Evolutionary conservation across 2,797 vertebrate species (phyloP), one percentile per base, ranked within the genome.

Genomic region (Nannoperca obscura): DNA sequence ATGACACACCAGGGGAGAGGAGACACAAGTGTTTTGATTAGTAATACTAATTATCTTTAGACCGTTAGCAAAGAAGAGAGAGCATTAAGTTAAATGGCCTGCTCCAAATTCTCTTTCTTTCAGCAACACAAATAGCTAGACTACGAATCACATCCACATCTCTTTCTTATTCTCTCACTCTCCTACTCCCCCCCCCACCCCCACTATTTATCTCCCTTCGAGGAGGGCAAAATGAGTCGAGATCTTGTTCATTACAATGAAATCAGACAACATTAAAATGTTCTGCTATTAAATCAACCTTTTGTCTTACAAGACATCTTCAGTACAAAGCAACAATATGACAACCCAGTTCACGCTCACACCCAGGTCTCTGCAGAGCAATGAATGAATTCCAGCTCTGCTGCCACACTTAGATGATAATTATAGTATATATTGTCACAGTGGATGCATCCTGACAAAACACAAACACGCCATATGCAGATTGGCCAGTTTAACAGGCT

Each of bases 1-100:
- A 86, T 85, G 89, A 86, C 88, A 80, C 88, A 86, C 82, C 81
- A 76, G 86, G 83, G 84, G 81, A 84, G 86, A 73, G 80, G 79
- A 86, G 86, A 85, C 88, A 82, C 86, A 86, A 89, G 88, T 91
- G 90, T 93, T 93, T 91, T 91, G 89, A 94, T 93, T 91, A 88
- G 90, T 88, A 91, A 89, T 91, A 81, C 88, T 92, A 94, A 94
- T 94, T 94, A 92, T 92, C 88, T 84, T 87, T 85, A 91, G 88
- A 88, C 87, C 74, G 78, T 92, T 91, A 87, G 88, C 80, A 90
- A 91, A 91, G 86, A 89, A 82, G 84, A 84, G 86, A 84, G 87
- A 86, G 87, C 86, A 82, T 92, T 89, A 91, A 91, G 91, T 90
- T 93, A 91, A 92, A 91, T 90, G 91, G 89, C 83, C 88, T 92